Base-by-base conservation (phyloP, 2,113 vertebrate genomes). In the Bufo gargarizans region DNA sequence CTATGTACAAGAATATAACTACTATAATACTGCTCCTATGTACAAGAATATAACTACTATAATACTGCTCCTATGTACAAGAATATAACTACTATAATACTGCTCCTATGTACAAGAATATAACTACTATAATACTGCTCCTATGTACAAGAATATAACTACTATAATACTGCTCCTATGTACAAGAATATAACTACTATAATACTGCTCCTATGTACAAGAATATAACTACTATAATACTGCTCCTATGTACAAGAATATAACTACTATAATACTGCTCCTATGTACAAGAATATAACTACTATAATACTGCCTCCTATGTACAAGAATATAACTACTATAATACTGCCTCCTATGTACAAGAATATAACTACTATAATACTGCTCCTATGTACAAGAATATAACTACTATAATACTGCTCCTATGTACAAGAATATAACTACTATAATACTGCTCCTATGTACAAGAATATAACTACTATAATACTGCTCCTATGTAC, bases 31-130 rank as follows among this genome's bases (percentile, higher is more conserved):
- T 72, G 33, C 71, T 33, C 33, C 71, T 72, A 72, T 72, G 4
- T 72, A 45, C 71, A 72, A 72, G 43, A 72, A 72, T 72, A 72
- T 72, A 45, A 72, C 71, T 72, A 72, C 71, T 72, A 45, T 72
- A 72, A 72, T 45, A 72, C 12, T 72, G 71, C 43, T 17, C 63
- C 63, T 65, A 65, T 65, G 20, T 65, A 65, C 63, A 65, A n/a
- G 63, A 65, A 65, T 65, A 65, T n/a, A 65, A 65, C 19, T 65
- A 65, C 63, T 65, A n/a, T 65, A 65, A 65, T 65, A 65, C 63
- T 61, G 59, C 53, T 9, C 56, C 56, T 58, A 58, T 58, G 11
- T 58, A 61, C 16, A 16, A 61, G 58, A 61, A 61, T 61, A 61
- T 61, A 61, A 61, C 58, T 61, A 61, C 58, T 61, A 61, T 61